Percentiles rank a stretch among this genome's conserved stretches.
Conservation (phyloP, 1,140 invertebrate species). For the Drosophila watanabei region DNA sequence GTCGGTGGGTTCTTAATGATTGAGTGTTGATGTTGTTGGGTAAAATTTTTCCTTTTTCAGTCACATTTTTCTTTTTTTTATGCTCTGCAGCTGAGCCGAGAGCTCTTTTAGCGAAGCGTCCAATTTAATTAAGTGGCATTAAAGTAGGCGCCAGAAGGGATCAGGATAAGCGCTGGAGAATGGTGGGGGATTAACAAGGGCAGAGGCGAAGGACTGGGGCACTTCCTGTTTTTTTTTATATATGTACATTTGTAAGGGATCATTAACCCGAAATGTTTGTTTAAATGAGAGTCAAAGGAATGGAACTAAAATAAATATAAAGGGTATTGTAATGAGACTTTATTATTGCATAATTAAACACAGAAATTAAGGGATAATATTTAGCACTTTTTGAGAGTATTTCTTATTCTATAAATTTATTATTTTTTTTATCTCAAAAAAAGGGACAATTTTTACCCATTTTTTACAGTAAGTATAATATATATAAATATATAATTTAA, state of each 20-base stretch:
- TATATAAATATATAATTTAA: too few species aligned
- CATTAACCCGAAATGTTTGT: conserved; percentile 5
- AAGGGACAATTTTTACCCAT: too few species aligned
- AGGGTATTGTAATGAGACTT: neutral
- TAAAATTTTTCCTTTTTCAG: conserved; percentile 31
- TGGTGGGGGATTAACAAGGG: conserved; percentile 4
- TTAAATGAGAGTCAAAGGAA: neutral
- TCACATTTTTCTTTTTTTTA: conserved; percentile 27
- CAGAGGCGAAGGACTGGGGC: neutral
- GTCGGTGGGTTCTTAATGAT: conserved; percentile 52
- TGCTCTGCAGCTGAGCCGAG: conserved; percentile 2
- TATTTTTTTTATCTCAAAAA: too few species aligned
- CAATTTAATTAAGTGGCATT: conserved; percentile 76
- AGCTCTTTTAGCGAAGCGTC: conserved; percentile 28
- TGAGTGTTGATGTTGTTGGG: conserved; percentile 63
- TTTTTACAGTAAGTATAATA: too few species aligned
- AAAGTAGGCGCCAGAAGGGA: conserved; percentile 41
- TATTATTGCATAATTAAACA: neutral
- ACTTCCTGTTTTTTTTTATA: neutral
- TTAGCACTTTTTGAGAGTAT: too few species aligned
- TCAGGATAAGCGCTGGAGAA: conserved; percentile 7
- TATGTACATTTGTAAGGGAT: neutral
- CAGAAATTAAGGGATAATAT: neutral
- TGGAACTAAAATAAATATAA: neutral
- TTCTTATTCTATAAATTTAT: too few species aligned